phyloP scores from a whole-genome alignment of 2,113 vertebrate species.

The Psilopsiagon aurifrons region DNA sequence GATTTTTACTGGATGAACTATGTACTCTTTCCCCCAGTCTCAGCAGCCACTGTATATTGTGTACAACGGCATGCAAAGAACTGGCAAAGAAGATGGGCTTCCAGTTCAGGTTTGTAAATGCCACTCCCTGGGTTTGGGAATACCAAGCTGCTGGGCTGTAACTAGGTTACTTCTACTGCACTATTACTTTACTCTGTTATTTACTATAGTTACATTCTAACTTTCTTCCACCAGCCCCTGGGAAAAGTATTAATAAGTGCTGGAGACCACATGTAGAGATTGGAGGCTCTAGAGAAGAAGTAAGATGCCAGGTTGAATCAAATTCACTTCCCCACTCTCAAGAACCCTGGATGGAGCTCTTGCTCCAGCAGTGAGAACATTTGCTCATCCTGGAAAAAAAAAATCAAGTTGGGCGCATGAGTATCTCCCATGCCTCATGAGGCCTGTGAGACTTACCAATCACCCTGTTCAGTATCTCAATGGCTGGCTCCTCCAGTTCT shows the following conservation, averaged over 20 bases:
- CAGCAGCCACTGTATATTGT: background rate
- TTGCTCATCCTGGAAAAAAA: background rate
- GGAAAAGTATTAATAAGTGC: background rate
- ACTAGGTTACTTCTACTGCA: background rate
- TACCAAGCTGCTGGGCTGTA: background rate
- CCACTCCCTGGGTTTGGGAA: background rate
- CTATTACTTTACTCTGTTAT: background rate
- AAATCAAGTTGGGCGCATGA: background rate
- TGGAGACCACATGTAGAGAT: background rate
- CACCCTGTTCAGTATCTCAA: constrained; percentile 71
- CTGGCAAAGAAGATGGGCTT: background rate
- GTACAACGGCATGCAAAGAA: background rate
- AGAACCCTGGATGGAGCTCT: background rate
- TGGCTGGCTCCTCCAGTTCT: constrained; percentile 80
- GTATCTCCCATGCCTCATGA: background rate
- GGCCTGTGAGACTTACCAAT: constrained; percentile 8
- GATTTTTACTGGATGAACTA: background rate
- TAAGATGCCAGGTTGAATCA: background rate
- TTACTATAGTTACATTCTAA: background rate
- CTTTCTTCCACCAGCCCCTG: background rate
- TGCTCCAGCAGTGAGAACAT: background rate
- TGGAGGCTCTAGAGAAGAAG: background rate
- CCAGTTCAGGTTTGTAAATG: background rate
- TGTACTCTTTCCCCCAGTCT: background rate
- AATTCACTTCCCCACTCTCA: background rate